Conservation (phyloP, 2,113 vertebrate species). For the Bubo scandiacus region DNA sequence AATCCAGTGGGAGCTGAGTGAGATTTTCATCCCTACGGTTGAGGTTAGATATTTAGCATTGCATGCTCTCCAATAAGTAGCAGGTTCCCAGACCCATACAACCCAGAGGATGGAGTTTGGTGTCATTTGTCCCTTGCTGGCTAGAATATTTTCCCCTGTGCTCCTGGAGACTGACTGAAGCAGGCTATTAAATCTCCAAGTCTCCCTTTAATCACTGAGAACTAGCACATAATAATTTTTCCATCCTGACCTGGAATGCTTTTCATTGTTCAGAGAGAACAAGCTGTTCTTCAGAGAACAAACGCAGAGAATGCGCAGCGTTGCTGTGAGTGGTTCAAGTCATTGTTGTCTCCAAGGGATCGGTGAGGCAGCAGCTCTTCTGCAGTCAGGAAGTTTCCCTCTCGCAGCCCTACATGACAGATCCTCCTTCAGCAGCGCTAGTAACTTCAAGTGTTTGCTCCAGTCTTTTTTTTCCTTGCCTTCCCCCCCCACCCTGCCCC, state of each 20-base stretch:
- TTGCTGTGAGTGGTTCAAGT: constrained; percentile 30
- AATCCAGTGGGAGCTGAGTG: background rate
- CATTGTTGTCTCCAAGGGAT: constrained; percentile 31
- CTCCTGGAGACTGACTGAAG: background rate
- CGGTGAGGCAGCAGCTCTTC: background rate
- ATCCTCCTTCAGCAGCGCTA: background rate
- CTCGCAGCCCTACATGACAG: background rate
- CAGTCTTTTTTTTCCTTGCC: background rate
- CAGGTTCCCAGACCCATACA: background rate
- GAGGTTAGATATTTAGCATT: background rate
- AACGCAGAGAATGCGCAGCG: background rate
- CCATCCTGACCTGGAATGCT: constrained; percentile 57
- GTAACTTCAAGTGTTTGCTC: background rate
- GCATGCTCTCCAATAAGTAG: background rate
- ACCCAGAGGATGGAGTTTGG: background rate
- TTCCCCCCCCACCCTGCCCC: no score
- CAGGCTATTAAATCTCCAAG: constrained; percentile 39
- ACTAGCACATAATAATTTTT: constrained; percentile 59
- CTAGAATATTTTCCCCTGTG: background rate
- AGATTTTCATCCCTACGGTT: background rate
- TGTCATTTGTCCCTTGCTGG: background rate
- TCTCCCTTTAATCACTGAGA: constrained; percentile 52
- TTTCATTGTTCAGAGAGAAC: constrained; percentile 59
- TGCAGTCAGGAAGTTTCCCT: background rate
- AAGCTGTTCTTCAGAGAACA: constrained; percentile 53